A percentile compares a stretch with the other conserved stretches of the same genome.
Conservation (phyloP, 1,140 invertebrate species). For the Telenomus remus region DNA sequence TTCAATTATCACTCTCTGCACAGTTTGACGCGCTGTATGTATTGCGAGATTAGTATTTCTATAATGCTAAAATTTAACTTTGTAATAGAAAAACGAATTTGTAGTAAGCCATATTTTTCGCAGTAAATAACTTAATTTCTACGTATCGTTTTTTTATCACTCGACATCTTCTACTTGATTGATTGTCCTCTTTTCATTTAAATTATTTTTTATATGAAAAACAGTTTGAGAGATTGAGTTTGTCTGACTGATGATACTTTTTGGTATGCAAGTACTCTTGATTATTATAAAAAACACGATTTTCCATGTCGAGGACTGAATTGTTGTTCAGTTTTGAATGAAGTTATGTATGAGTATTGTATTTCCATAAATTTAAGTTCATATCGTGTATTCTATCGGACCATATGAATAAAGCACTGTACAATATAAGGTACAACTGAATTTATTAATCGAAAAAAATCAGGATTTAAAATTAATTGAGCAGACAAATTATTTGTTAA, state of each 20-base stretch:
- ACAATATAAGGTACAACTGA: slow-evolving; percentile 29
- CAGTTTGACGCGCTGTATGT: slow-evolving; percentile 41
- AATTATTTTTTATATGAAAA: neutral
- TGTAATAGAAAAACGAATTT: slow-evolving; percentile 43
- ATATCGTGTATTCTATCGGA: slow-evolving; percentile 55
- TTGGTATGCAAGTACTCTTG: slow-evolving; percentile 21
- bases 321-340: slow-evolving; percentile 31
- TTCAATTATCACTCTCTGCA: slow-evolving; percentile 12
- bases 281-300: slow-evolving; percentile 10
- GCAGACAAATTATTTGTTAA: too few species aligned
- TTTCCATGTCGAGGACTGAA: slow-evolving; percentile 21
- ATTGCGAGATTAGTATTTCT: slow-evolving; percentile 39
- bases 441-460: too few species aligned
- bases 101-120: slow-evolving; percentile 43
- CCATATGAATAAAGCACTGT: slow-evolving; percentile 54
- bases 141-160: slow-evolving; percentile 11
- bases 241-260: slow-evolving; percentile 10
- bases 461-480: too few species aligned
- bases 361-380: slow-evolving; percentile 55
- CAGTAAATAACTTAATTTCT: slow-evolving; percentile 44
- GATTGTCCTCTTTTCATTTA: neutral
- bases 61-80: slow-evolving; percentile 34
- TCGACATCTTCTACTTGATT: neutral
- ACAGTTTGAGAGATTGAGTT: slow-evolving; percentile 17
- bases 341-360: slow-evolving; percentile 45